Evolutionary conservation across 2,888 invertebrate genomes (phyloP), one percentile per base, ranked within the genome.

Genomic region (Strigamia transsilvanica): DNA sequence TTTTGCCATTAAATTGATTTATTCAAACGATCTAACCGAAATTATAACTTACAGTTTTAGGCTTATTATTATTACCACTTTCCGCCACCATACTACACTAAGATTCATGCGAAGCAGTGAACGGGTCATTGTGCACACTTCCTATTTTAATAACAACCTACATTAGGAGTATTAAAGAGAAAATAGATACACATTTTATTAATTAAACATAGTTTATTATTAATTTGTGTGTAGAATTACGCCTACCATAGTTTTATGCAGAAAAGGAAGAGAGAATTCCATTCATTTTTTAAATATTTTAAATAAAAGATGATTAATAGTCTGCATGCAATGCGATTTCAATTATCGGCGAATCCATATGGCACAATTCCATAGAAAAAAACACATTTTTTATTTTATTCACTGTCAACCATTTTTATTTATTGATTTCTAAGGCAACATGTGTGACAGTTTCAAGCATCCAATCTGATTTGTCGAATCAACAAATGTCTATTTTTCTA

Each of bases 61-160:
- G 5, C 5, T n/a, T 46, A n/a, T 46, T 5, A 46, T 15, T 46
- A 46, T 46, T 13, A 46, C 12, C 46, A n/a, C 15, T 9, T n/a
- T 10, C 46, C 7, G 46, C 46, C 46, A 46, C 46, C 46, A 46
- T 9, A 46, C 46, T 46, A 46, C 46, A 46, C 46, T 46, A 46
- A 46, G 46, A 46, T 46, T 13, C 46, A 15, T 46, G n/a, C n/a
- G n/a, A n/a, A n/a, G n/a, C 13, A 15, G 2, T 46, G 15, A 5
- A 42, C 34, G 38, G 46, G 46, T 46, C 46, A 46, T 46, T 46
- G 46, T 46, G 46, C 46, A 46, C 46, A n/a, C 46, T 46, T 46
- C 46, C 46, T 46, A 46, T 46, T 46, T 46, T 46, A 46, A 46
- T 46, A 46, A n/a, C 46, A 46, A 46, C 46, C 46, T 10, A 46